Base-by-base conservation (phyloP, 1,140 invertebrate genomes). In the Saccostrea cuccullata region DNA sequence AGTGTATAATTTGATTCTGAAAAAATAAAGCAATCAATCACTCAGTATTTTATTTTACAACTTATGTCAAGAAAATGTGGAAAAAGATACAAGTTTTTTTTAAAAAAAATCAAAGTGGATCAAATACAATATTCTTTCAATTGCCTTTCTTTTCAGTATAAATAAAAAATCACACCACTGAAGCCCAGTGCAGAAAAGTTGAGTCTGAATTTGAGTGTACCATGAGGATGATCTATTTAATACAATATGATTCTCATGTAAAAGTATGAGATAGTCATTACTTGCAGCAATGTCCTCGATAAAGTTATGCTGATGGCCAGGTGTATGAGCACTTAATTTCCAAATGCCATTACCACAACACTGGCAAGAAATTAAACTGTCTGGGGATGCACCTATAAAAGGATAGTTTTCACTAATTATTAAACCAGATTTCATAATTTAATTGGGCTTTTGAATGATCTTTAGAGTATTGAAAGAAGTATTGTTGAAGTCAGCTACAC, bases 81-180 rank as follows among this genome's bases (percentile, higher is more conserved):
- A 47, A 47, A 9, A 47, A 47, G 47, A 47, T 47, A 8, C 47
- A 47, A 47, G 47, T 5, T 47, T 47, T 47, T 56, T 82, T 23
- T 36, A 73, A 47, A 73, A 60, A 15, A 4, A 55, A 67, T 85
- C 60, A 40, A 85, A 85, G 26, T 60, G 58, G 20, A 47, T 47
- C 20, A 60, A 60, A 60, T 17, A 40, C 11, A 26, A 64, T 40
- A n/a, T n/a, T 85, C 58, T 64, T 23, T 85, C n/a, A 11, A 85
- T 64, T 64, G 56, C 9, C 36, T 56, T 0, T 47, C 60, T 86
- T 86, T 86, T 40, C 40, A 30, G 85, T 86, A 47, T 70, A 86
- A 86, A 77, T 47, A 86, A 40, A 86, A 86, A 86, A 77, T 70
- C 67, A 77, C 85, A 86, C 40, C 85, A 86, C 30, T 60, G 67